Evolutionary conservation across 1,140 invertebrate genomes (phyloP).

Genomic region (Gyrodactylus bullatarudis): DNA sequence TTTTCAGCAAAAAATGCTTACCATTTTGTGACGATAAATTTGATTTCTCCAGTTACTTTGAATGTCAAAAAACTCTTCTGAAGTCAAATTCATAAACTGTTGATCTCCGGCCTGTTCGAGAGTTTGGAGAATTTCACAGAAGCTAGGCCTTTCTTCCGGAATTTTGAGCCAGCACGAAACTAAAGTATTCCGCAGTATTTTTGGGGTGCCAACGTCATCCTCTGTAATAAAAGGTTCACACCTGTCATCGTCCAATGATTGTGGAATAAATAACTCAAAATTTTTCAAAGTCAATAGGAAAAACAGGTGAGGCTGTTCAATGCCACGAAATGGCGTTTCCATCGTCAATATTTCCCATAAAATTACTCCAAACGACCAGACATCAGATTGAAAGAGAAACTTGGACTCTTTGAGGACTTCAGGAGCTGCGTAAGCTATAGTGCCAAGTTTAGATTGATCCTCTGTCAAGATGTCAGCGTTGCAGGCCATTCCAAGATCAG

Average conservation of each 20-base stretch:
- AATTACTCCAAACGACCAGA: background rate
- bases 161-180: background rate
- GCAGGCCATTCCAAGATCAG: background rate
- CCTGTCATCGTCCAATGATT: background rate
- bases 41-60: background rate
- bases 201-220: background rate
- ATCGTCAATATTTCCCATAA: background rate
- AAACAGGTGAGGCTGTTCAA: background rate
- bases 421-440: background rate
- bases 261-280: background rate
- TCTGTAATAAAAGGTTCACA: background rate
- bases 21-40: background rate
- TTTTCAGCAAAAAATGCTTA: background rate
- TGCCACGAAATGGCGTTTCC: background rate
- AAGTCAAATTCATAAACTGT: background rate
- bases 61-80: conserved; percentile 1
- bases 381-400: background rate
- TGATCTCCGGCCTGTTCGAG: background rate
- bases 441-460: background rate
- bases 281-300: background rate
- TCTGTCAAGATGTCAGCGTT: background rate
- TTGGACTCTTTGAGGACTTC: background rate
- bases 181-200: background rate
- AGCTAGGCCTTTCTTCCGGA: background rate
- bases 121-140: background rate